Evolutionary conservation across 1,140 invertebrate species (phyloP), one percentile per base, ranked within the genome.

Genomic region (Elysia chlorotica): DNA sequence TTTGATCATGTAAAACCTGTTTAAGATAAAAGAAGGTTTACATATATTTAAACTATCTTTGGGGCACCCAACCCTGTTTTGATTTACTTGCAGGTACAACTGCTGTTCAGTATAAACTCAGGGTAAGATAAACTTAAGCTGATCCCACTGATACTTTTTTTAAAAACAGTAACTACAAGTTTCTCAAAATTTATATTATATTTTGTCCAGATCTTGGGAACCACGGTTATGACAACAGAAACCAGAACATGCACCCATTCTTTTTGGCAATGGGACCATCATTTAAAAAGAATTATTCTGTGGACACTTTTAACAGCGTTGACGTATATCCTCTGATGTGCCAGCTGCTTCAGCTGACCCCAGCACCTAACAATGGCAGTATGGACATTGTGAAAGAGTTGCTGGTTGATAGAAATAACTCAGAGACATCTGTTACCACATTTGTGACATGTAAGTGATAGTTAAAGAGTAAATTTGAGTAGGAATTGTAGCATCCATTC

Each of bases 221-320:
- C n/a, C 92, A 93, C 81, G 92, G 92, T 1, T 93, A 92, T 77
- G 89, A 91, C 74, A 92, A 92, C 75, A 82, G 83, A 21, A 79
- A 86, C 1, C 66, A 75, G 37, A 85, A 87, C 21, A 93, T 93
- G 92, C 88, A 89, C 77, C 90, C 92, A 28, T 90, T 92, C 71
- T 93, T 93, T 78, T 89, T 92, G 66, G 92, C 92, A 0, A 82
- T 86, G 38, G 92, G 92, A 14, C 92, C 92, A 30, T 86, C 89
- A 41, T 90, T 93, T 81, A 84, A 88, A 73, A 74, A 84, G 69
- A 81, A 88, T 48, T 88, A 88, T 72, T 87, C 90, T 1, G 74
- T 56, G n/a, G 38, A 86, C 2, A 89, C 90, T 2, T 91, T 93
- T 77, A 83, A 90, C 33, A 91, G 88, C 63, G 86, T 92, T 1